These are phyloP conservation scores for Microcebus tavaratra DNA, from an alignment of 2,113 vertebrate species.

Conservation along the genomic window DNA sequence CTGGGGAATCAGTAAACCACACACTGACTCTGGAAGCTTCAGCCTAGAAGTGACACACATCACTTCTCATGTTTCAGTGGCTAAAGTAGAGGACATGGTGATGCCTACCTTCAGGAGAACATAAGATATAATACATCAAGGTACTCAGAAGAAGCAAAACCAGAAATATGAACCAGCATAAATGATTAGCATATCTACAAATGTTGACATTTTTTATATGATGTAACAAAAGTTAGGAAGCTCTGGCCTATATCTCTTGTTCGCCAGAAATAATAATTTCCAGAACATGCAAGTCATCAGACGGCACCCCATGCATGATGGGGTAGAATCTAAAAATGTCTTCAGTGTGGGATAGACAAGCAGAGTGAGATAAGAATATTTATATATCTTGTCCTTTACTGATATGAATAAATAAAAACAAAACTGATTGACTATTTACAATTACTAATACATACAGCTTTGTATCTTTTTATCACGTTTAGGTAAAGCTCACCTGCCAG, in stretches of 20 bases:
- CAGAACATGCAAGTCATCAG: not conserved
- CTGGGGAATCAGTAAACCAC: not conserved
- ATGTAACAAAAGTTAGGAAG: not conserved
- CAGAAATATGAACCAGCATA: not conserved
- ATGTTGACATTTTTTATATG: not conserved
- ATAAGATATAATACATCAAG: not conserved
- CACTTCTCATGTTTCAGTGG: not conserved
- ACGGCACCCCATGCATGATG: not conserved
- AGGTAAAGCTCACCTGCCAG: not conserved
- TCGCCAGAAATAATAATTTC: not conserved
- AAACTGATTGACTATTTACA: not conserved
- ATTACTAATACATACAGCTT: not conserved
- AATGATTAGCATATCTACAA: not conserved
- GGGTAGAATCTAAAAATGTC: not conserved
- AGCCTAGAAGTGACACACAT: not conserved
- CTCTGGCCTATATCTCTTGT: not conserved
- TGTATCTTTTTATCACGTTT: not conserved
- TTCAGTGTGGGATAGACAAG: not conserved
- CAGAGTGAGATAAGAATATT: not conserved
- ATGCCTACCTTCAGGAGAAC: not conserved
- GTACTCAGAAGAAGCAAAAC: not conserved
- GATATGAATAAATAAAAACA: not conserved
- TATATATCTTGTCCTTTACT: not conserved
- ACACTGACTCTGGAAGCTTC: not conserved
- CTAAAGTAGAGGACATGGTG: not conserved